phyloP scores from a whole-genome alignment of 1,140 invertebrate species.

The Drosophila carrolli region DNA sequence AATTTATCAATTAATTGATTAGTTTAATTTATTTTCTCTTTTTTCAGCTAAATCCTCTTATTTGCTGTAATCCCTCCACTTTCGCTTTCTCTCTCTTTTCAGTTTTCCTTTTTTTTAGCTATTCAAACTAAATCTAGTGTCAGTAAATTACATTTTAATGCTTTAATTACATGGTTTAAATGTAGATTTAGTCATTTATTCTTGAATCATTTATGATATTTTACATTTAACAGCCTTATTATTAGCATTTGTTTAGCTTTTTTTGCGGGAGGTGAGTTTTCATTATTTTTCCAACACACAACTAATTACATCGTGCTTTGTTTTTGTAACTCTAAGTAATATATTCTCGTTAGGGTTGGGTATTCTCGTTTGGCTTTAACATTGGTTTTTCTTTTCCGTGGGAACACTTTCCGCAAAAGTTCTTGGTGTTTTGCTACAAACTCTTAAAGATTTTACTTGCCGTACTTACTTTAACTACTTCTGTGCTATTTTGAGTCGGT shows the following conservation, averaged over 20 bases:
- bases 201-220: slow-evolving; percentile 79
- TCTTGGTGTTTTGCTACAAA: slow-evolving; percentile 49
- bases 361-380: slow-evolving; percentile 48
- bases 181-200: slow-evolving; percentile 48
- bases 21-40: slow-evolving; percentile 46
- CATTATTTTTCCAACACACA: slow-evolving; percentile 38
- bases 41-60: slow-evolving; percentile 43
- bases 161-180: slow-evolving; percentile 75
- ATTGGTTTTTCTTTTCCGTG: slow-evolving; percentile 35
- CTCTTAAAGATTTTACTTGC: slow-evolving; percentile 20
- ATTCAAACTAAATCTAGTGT: slow-evolving; percentile 74
- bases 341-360: slow-evolving; percentile 64
- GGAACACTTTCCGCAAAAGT: slow-evolving; percentile 32
- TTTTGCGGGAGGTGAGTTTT: slow-evolving; percentile 53
- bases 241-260: slow-evolving; percentile 77
- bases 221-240: slow-evolving; percentile 84
- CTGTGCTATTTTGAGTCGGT: slow-evolving; percentile 36
- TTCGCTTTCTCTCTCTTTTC: slow-evolving; percentile 25
- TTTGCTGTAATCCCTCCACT: slow-evolving; percentile 57
- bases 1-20: slow-evolving; percentile 79
- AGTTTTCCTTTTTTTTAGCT: slow-evolving; percentile 49
- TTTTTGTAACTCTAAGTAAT: slow-evolving; percentile 28
- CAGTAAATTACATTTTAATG: slow-evolving; percentile 75
- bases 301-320: slow-evolving; percentile 48
- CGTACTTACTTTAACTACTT: slow-evolving; percentile 55